These are phyloP conservation scores for Sclerurus mexicanus DNA, from an alignment of 2,113 vertebrate genomes.

Conservation along the genomic window DNA sequence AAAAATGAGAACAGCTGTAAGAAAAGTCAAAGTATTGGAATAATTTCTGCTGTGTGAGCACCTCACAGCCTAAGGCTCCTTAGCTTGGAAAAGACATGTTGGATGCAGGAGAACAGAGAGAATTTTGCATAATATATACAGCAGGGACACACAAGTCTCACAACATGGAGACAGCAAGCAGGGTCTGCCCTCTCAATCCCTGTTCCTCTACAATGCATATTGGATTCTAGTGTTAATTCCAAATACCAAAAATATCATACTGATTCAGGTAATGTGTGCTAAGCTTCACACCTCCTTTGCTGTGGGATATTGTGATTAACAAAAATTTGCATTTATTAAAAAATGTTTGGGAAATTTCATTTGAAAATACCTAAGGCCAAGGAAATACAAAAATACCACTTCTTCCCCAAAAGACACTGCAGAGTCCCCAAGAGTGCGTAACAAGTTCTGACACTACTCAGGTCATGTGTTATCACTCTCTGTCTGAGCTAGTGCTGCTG, in stretches of 20 bases:
- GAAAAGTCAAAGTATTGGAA: background rate
- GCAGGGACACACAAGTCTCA: background rate
- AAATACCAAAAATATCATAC: background rate
- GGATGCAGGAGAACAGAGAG: background rate
- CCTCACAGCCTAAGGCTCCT: background rate
- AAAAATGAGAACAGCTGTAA: background rate
- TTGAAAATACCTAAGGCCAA: background rate
- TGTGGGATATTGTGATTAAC: background rate
- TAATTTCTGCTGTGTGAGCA: background rate
- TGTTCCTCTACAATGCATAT: background rate
- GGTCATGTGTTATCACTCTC: background rate
- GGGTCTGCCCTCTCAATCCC: background rate
- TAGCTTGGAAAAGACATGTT: background rate
- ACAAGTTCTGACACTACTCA: background rate
- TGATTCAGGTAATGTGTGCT: background rate
- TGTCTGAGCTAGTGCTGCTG: background rate
- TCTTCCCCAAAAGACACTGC: background rate
- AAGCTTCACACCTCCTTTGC: background rate
- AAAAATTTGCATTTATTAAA: background rate
- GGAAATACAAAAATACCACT: background rate
- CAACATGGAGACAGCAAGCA: background rate
- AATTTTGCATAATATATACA: background rate
- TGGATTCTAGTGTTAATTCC: background rate
- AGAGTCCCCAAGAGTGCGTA: background rate
- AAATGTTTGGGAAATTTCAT: background rate